A percentile compares a stretch with the other conserved stretches of the same genome.
These are phyloP conservation scores for Anhinga anhinga DNA, from an alignment of 2,113 vertebrate genomes.

Conservation along the genomic window DNA sequence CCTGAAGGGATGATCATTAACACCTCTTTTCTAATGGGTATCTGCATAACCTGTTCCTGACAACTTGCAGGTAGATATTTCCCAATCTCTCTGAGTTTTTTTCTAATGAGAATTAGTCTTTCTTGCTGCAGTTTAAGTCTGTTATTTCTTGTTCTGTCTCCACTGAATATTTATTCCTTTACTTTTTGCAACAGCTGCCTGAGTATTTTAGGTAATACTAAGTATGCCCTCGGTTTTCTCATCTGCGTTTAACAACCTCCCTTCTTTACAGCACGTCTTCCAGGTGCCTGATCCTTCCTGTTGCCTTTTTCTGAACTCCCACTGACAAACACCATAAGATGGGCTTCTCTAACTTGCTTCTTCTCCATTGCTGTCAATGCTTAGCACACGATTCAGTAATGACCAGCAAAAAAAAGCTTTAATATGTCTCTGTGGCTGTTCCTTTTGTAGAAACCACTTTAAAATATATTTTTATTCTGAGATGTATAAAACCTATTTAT, in stretches of 20 bases:
- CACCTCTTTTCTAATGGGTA: not conserved
- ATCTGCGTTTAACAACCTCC: not conserved
- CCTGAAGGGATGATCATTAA: not conserved
- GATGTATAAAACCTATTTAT: not conserved
- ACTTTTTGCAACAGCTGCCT: not conserved
- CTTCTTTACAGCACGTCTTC: not conserved
- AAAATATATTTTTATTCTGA: not conserved
- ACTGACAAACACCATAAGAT: not conserved
- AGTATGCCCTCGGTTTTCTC: not conserved
- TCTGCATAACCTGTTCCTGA: not conserved
- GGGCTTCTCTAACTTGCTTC: not conserved
- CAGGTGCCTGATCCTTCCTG: not conserved
- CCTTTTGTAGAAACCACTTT: not conserved
- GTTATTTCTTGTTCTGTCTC: not conserved
- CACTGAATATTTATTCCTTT: not conserved
- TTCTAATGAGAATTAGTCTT: not conserved
- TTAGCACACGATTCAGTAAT: not conserved
- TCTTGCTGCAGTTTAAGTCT: not conserved
- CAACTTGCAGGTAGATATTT: not conserved
- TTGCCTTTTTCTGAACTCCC: not conserved
- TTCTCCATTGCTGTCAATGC: not conserved
- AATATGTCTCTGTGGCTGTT: not conserved
- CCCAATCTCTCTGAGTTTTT: not conserved
- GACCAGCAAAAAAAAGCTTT: not conserved
- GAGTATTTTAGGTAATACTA: not conserved